Evolutionary conservation across 2,797 vertebrate genomes (phyloP), one percentile per base, ranked within the genome.

Genomic region (Diplodus puntazzo): DNA sequence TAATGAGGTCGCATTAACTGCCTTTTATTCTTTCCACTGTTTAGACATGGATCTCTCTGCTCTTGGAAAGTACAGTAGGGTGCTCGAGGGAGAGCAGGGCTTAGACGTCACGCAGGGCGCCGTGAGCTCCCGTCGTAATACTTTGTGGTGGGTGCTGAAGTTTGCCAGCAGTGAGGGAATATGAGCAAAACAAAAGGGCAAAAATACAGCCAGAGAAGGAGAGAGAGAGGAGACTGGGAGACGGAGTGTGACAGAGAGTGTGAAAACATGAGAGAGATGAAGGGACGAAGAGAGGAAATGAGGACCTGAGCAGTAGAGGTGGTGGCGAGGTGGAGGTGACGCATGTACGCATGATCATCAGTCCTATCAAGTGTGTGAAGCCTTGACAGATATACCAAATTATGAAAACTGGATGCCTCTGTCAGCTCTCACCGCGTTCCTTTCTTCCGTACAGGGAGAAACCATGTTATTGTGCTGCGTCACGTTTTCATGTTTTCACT

Each of bases 11-110:
- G 64, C 85, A 77, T 85, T 78, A 73, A 66, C 48, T 59, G 75
- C 85, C 69, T 87, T 85, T 69, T 83, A 86, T 84, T 87, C 75
- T 92, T 92, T 90, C 89, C 89, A 76, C 73, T 88, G 89, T 92
- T 91, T 89, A 88, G 81, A 90, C 81, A 80, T 79, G 69, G 75
- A 83, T 86, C 62, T 69, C 69, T 87, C 55, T 75, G 65, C 73
- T 69, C 69, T 80, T 77, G 73, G 85, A 88, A 82, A 79, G 48
- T 61, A 59, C 68, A 78, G 62, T 59, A 25, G 79, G 62, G 54
- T 50, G 73, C 75, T 77, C 1, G 2, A 17, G 53, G 70, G 53
- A 74, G 14, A 60, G 39, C n/a, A 5, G 25, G 45, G 46, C 77
- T 72, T 12, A 2, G 53, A 57, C 75, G 61, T 86, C 71, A 77